Evolutionary conservation across 2,888 invertebrate species (phyloP).

Genomic region (Dynastes hyllus): DNA sequence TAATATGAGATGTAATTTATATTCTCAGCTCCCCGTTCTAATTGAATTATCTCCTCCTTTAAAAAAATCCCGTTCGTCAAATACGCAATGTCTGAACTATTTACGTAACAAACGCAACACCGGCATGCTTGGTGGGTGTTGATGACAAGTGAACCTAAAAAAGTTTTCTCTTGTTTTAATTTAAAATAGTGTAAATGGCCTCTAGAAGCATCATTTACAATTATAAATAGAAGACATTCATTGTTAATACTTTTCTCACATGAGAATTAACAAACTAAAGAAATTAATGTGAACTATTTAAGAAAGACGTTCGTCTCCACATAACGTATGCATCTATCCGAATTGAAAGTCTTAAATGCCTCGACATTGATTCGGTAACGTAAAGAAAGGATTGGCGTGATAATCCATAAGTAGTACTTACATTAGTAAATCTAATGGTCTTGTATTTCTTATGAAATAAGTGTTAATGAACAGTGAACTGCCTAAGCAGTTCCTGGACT

Average conservation of each 20-base stretch:
- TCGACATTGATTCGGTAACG: constrained; percentile 9
- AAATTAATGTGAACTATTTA: constrained; percentile 6
- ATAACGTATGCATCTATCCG: not conserved
- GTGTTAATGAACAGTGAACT: not conserved
- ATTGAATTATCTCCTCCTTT: too few species aligned
- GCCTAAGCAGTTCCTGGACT: not conserved
- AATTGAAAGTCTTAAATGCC: not conserved
- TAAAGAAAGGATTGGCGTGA: constrained; percentile 3
- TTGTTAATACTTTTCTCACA: constrained; percentile 23
- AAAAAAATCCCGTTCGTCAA: too few species aligned
- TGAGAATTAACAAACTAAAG: not conserved
- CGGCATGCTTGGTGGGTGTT: not conserved
- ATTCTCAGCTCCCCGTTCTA: too few species aligned
- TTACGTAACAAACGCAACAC: constrained; percentile 11
- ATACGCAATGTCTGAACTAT: not conserved
- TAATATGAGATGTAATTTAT: too few species aligned
- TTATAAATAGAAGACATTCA: constrained; percentile 36
- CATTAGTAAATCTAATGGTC: constrained; percentile 13
- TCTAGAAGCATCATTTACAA: constrained; percentile 35
- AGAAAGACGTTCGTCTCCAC: not conserved
- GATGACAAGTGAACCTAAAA: constrained; percentile 19
- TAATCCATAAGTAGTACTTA: constrained; percentile 12
- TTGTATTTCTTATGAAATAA: not conserved
- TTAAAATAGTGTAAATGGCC: constrained; percentile 36
- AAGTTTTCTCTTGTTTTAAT: constrained; percentile 24